A percentile compares a stretch with the other conserved stretches of the same genome.
These are phyloP conservation scores for Lepus europaeus DNA, from an alignment of 2,113 vertebrate species.

Conservation along the genomic window DNA sequence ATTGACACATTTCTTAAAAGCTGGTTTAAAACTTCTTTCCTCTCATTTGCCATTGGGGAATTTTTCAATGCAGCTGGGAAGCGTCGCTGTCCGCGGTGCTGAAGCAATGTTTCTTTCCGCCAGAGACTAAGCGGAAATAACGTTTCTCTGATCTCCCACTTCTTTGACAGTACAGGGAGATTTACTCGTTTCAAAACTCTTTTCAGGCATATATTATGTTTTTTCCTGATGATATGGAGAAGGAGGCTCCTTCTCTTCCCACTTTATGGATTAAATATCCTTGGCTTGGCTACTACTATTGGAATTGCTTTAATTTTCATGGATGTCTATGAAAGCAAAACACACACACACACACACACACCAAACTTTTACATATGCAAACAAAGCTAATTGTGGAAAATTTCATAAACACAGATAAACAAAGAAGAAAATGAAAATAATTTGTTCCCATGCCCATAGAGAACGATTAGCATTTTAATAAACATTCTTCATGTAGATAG, in stretches of 20 bases:
- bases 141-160: neutral
- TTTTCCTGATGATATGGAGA: neutral
- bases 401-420: neutral
- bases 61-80: neutral
- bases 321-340: neutral
- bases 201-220: neutral
- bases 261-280: neutral
- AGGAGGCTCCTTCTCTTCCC: neutral
- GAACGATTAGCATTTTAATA: conserved; percentile 1
- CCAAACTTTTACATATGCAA: neutral
- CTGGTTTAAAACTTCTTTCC: neutral
- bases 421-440: conserved; percentile 6
- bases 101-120: conserved; percentile 26
- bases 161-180: conserved; percentile 29
- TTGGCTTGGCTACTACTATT: neutral
- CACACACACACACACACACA: neutral
- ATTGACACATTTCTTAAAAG: neutral
- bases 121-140: neutral
- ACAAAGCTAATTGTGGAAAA: neutral
- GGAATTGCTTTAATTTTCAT: conserved; percentile 43
- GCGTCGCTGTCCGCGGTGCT: neutral
- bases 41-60: neutral
- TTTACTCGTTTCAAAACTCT: conserved; percentile 53
- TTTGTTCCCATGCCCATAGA: neutral
- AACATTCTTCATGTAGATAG: neutral